phyloP scores from a whole-genome alignment of 2,888 invertebrate genomes.

The Drosophila acutilabella region DNA sequence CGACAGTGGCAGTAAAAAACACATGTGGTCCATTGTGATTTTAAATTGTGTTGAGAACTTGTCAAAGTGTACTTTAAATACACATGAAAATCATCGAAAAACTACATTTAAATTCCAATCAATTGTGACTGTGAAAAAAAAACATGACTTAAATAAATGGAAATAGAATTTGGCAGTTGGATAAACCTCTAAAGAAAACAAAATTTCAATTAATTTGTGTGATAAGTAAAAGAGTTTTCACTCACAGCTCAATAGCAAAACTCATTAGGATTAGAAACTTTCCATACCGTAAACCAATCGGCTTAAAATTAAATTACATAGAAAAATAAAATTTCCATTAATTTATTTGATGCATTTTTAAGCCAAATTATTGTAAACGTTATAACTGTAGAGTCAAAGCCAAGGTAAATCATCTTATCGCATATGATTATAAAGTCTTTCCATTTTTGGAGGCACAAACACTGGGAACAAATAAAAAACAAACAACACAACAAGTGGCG shows the following conservation, averaged over 20 bases:
- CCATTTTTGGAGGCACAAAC: conserved; percentile 23
- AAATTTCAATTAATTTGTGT: neutral
- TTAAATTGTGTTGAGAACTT: conserved; percentile 1
- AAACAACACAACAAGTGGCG: conserved; percentile 50
- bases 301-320: conserved; percentile 7
- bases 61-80: conserved; percentile 18
- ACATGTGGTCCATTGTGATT: conserved; percentile 16
- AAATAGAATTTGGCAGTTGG: neutral
- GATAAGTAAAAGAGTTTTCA: neutral
- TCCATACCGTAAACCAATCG: neutral
- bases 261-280: conserved; percentile 6
- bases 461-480: neutral
- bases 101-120: neutral
- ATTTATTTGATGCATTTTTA: conserved; percentile 3
- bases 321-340: neutral
- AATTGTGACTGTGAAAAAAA: neutral
- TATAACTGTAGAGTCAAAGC: neutral
- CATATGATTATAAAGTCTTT: conserved; percentile 22
- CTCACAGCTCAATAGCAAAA: neutral
- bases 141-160: neutral
- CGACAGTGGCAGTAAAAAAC: conserved; percentile 9
- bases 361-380: neutral
- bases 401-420: conserved; percentile 33
- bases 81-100: conserved; percentile 8
- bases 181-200: neutral